Conservation (phyloP, 2,113 vertebrate genomes). For the Nothoprocta perdicaria region DNA sequence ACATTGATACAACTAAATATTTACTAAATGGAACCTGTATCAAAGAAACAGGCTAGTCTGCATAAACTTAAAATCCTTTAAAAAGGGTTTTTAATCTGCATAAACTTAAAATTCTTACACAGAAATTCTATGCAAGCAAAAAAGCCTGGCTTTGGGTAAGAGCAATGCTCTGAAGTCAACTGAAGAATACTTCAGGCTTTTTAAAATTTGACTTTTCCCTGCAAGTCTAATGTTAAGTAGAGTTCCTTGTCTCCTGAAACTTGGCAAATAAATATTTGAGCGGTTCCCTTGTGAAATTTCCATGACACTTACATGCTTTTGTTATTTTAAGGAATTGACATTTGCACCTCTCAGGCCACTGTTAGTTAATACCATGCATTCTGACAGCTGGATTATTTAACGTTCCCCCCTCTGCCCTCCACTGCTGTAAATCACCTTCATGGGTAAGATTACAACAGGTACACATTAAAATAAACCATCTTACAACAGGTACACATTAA, state of each 20-base stretch:
- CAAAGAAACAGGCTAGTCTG: not conserved
- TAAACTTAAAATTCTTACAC: not conserved
- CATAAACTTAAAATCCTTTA: not conserved
- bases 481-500: not conserved
- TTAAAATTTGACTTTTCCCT: not conserved
- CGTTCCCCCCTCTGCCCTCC: not conserved
- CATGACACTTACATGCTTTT: accelerated
- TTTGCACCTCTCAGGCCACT: not conserved
- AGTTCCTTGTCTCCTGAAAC: not conserved
- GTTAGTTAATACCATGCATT: too few relatives aligned
- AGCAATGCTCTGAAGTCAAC: not conserved
- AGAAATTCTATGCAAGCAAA: not conserved
- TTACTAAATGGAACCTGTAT: accelerated
- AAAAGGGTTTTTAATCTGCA: too few relatives aligned
- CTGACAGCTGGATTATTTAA: not conserved
- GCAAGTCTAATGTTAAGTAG: accelerated
- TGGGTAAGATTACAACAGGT: not conserved
- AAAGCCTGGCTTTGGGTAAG: not conserved
- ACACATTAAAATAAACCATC: not conserved
- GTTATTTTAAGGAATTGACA: not conserved
- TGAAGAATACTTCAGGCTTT: too few relatives aligned
- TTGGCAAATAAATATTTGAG: not conserved
- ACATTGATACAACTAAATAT: not conserved
- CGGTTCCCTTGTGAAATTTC: not conserved
- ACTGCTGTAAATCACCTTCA: not conserved